Evolutionary conservation across 2,797 vertebrate species (phyloP), one percentile per base, ranked within the genome.

Genomic region (Lepidocolaptes lacrymiger): DNA sequence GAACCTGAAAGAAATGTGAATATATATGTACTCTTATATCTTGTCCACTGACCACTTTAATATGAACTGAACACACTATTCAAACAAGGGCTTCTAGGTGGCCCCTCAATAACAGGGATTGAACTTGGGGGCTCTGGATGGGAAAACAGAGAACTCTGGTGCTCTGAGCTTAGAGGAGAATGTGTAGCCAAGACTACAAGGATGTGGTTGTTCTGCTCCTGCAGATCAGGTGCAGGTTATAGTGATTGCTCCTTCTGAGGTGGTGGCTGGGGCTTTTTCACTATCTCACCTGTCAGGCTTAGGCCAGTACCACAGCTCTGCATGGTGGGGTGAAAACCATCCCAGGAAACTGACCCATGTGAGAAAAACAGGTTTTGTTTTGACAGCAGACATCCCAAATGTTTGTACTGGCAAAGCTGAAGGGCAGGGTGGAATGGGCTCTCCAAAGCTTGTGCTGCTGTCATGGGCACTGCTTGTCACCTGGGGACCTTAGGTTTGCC

Each of bases 401-500:
- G 20, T 23, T 83, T 68, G 30, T 59, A 37, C 21, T 55, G 41
- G 41, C n/a, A 19, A 59, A 51, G 21, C n/a, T 28, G 46, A 77
- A 15, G 8, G 36, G n/a, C 36, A 68, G 30, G 2, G 0, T 41
- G n/a, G 64, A 72, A 68, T 5, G 24, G 58, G 34, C 43, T n/a
- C 4, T 0, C 51, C 64, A 36, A 44, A 72, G 54, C 23, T n/a
- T 72, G 49, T 17, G 61, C 66, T 85, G 88, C 69, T 81, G 46
- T 36, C 26, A 19, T 2, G 0, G 18, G 21, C 21, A 24, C 16
- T 19, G 54, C 39, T 69, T 16, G 2, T 67, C 1, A 0, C 51
- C 34, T 32, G 21, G 17, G 28, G 32, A 7, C 41, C 30, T 68
- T 55, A 51, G 58, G 62, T 78, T 72, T 68, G 18, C 62, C 88